A percentile compares a stretch with the other conserved stretches of the same genome.
Evolutionary conservation across 2,888 invertebrate genomes (phyloP).

Genomic region (Harpalus rufipes): DNA sequence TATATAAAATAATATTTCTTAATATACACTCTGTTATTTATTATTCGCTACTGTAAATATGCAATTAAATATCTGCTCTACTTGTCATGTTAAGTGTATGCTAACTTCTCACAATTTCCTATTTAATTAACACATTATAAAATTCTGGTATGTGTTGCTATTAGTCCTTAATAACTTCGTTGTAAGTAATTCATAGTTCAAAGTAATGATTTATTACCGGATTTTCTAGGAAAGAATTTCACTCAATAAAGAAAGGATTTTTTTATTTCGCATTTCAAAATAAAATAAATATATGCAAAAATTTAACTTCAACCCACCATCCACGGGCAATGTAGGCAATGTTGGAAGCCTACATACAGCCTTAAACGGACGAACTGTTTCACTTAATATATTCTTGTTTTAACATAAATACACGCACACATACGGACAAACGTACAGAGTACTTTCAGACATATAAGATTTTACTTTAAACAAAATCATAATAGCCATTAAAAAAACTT

Average conservation of each 20-base stretch:
- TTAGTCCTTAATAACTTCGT: conserved; percentile 26
- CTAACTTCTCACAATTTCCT: conserved; percentile 10
- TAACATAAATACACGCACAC: conserved; percentile 46
- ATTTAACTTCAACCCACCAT: conserved; percentile 52
- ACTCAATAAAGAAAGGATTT: conserved; percentile 20
- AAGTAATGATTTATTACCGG: background rate
- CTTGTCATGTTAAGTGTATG: conserved; percentile 29
- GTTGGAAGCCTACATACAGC: conserved; percentile 57
- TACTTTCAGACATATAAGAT: conserved; percentile 5
- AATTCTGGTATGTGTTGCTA: conserved; percentile 9
- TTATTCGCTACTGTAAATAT: background rate
- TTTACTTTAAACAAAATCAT: conserved; percentile 5
- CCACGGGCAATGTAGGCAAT: conserved; percentile 52
- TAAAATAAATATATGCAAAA: conserved; percentile 59
- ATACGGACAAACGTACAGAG: background rate
- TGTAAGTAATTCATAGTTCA: background rate
- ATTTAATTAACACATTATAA: conserved; percentile 32
- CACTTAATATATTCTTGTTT: conserved; percentile 57
- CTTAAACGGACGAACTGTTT: conserved; percentile 59
- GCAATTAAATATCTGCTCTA: conserved; percentile 49
- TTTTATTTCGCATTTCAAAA: conserved; percentile 57
- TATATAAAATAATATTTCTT: background rate
- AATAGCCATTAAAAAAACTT: background rate
- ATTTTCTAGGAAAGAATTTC: conserved; percentile 28
- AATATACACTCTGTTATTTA: background rate